Conservation (phyloP, 2,888 invertebrate genomes). For the Eretmocerus hayati region DNA sequence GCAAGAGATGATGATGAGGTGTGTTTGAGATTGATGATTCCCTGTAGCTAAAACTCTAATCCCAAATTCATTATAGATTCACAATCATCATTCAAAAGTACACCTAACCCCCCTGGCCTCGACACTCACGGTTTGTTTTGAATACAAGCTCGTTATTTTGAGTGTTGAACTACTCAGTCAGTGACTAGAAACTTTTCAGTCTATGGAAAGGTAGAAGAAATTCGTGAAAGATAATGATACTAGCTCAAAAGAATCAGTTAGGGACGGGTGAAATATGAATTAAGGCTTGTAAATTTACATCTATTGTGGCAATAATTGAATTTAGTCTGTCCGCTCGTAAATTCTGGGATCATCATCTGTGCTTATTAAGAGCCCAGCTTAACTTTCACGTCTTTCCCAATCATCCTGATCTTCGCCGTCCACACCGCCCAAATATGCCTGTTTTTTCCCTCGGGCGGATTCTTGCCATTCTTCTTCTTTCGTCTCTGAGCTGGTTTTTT, state of each 20-base stretch:
- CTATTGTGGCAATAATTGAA: constrained; percentile 44
- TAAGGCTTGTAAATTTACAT: constrained; percentile 24
- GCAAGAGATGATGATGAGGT: too few relatives aligned
- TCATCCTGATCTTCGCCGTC: constrained; percentile 3
- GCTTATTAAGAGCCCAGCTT: constrained; percentile 38
- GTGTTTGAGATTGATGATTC: too few relatives aligned
- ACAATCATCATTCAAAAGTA: too few relatives aligned
- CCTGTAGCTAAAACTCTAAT: too few relatives aligned
- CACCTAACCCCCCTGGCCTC: too few relatives aligned
- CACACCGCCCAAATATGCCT: neutral
- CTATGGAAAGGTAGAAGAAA: too few relatives aligned
- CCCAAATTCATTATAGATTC: too few relatives aligned
- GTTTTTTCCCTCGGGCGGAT: constrained; percentile 3
- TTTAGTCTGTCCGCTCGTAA: constrained; percentile 39
- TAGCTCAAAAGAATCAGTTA: neutral
- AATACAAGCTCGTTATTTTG: too few relatives aligned
- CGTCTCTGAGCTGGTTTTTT: too few relatives aligned
- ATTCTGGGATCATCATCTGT: constrained; percentile 41
- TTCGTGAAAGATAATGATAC: neutral
- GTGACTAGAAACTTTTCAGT: too few relatives aligned
- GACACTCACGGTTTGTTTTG: too few relatives aligned
- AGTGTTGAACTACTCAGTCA: too few relatives aligned
- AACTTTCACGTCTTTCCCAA: constrained; percentile 10
- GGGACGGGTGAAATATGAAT: neutral
- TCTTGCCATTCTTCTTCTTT: constrained; percentile 1